Base-by-base conservation (phyloP, 2,888 invertebrate genomes). In the Eupithecia dodoneata region DNA sequence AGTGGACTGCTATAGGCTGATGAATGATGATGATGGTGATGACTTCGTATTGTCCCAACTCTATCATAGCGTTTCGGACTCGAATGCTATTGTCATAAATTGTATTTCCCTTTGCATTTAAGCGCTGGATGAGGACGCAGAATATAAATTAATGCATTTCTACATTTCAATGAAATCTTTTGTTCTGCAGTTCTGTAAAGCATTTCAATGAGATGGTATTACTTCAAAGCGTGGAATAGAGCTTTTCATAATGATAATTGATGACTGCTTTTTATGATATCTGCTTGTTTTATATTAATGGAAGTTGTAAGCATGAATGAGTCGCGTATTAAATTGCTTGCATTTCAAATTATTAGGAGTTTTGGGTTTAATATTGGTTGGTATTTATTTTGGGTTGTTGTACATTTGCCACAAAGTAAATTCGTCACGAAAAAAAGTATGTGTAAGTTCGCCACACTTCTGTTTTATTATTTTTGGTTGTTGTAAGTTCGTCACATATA, bases 71-170 rank as follows among this genome's bases (percentile, higher is more conserved):
- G 18, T 69, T 72, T 69, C 41, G 59, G 55, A 67, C 65, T 75
- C 69, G 73, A 71, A 72, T 74, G 59, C 79, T 41, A 75, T 76
- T 77, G 70, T 75, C 44, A 65, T 66, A 73, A 73, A 47, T 49
- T 73, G 49, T 49, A 71, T 66, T 42, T 41, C 18, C n/a, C 3
- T 42, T 71, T 71, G 55, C 71, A 71, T 71, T 71, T 71, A 59
- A 47, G 41, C 41, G 47, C 30, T n/a, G 71, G 30, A 71, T 71
- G 30, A 30, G 30, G 30, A 30, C 30, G 41, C 71, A 13, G 47
- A 13, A 18, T 18, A 49, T 13, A 30, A 13, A 52, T 70, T 30
- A 49, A 70, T 71, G 71, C 47, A 71, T 47, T 47, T 52, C 47
- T 30, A 49, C 41, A 18, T 71, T 52, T 71, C 49, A 52, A 47